Percentiles rank a stretch among this genome's conserved stretches.
These are phyloP conservation scores for Artibeus jamaicensis DNA, from an alignment of 2,797 vertebrate genomes.

Conservation along the genomic window DNA sequence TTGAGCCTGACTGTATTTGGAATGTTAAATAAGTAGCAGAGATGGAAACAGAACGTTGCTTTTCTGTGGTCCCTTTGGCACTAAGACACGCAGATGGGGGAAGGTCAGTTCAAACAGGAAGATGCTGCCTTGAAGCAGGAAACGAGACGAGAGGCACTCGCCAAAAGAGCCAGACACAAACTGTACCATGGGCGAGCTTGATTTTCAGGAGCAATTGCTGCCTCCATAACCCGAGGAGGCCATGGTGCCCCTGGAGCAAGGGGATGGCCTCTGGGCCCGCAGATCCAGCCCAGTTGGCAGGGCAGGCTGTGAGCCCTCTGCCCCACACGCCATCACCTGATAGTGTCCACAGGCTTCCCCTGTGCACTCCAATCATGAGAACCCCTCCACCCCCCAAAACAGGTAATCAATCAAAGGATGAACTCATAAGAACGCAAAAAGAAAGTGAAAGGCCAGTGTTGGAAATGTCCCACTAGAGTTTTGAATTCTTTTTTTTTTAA, in stretches of 20 bases:
- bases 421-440: not conserved
- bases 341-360: not conserved
- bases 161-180: not conserved
- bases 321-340: not conserved
- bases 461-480: not conserved
- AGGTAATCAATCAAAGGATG: not conserved
- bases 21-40: accelerated
- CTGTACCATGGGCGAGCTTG: not conserved
- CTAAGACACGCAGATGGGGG: not conserved
- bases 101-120: not conserved
- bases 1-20: not conserved
- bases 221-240: not conserved
- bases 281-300: not conserved
- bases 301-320: not conserved
- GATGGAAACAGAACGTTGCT: not conserved
- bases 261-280: not conserved
- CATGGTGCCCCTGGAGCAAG: not conserved
- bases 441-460: not conserved
- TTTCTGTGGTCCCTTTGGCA: not conserved
- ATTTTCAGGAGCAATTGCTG: not conserved
- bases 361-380: not conserved
- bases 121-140: not conserved
- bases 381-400: not conserved
- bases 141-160: not conserved
- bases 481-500: no score